Percentiles rank a stretch among this genome's conserved stretches.
These are phyloP conservation scores for Dasypogon diadema DNA, from an alignment of 2,888 invertebrate species.

Conservation along the genomic window DNA sequence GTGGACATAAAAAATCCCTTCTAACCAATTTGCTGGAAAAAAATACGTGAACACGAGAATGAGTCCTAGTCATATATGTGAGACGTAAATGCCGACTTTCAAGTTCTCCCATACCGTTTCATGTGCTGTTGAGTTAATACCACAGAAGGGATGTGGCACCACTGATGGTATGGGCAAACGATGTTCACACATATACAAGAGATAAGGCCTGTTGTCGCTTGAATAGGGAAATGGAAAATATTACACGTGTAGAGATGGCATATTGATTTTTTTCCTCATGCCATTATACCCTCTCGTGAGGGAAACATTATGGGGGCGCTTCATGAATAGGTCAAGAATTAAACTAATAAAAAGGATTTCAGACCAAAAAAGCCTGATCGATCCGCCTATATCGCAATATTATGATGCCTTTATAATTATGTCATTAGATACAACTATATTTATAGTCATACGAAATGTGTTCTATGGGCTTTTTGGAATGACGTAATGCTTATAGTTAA, in stretches of 20 bases:
- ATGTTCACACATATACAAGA: slow-evolving; percentile 28
- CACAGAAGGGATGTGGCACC: slow-evolving; percentile 21
- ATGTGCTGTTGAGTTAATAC: slow-evolving; percentile 10
- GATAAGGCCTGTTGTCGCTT: slow-evolving; percentile 13
- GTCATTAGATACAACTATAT: too few species aligned
- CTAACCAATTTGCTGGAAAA: slow-evolving; percentile 40
- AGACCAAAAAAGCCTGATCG: neutral
- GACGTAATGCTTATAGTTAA: too few species aligned
- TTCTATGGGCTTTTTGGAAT: too few species aligned
- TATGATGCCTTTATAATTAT: too few species aligned
- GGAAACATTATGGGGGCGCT: neutral
- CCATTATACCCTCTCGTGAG: neutral
- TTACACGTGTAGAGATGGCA: slow-evolving; percentile 22
- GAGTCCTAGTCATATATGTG: slow-evolving; percentile 34
- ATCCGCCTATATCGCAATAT: too few species aligned
- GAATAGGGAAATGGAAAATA: slow-evolving; percentile 20
- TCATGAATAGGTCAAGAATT: slow-evolving; percentile 29
- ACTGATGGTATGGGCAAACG: neutral
- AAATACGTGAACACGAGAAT: slow-evolving; percentile 37
- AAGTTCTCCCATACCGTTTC: neutral
- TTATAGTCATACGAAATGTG: too few species aligned
- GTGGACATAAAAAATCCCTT: slow-evolving; percentile 42
- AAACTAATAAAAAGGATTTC: slow-evolving; percentile 25
- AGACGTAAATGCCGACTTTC: slow-evolving; percentile 33
- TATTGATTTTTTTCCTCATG: slow-evolving; percentile 17